Evolutionary conservation across 2,888 invertebrate species (phyloP), one percentile per base, ranked within the genome.

Genomic region (Sinohyriopsis cumingii): DNA sequence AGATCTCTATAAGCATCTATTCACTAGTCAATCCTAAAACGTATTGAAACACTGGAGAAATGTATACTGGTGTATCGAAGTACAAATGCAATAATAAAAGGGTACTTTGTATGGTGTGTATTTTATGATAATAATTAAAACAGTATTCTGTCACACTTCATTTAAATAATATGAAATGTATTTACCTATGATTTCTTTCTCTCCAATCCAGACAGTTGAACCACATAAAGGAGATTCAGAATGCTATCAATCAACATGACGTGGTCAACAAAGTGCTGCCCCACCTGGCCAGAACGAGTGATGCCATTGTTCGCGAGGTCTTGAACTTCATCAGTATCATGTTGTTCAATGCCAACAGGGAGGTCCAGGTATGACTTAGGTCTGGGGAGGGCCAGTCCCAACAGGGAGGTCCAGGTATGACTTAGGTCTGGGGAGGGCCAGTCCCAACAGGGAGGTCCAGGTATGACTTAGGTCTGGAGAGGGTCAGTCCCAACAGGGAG

Each of bases 331-430:
- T 88, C 66, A 84, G 84, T 62, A 81, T 86, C 65, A 86, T 89
- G 86, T 82, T 89, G 59, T 89, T 88, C 77, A 88, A 89, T 75
- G 89, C 89, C 20, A 89, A 89, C 77, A 83, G 86, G 56, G 79
- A 84, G 45, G 89, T 89, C 0, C 89, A 89, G 86, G 89, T 88
- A 76, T 59, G 66, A 4, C 53, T 15, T 45, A 15, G 45, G 3
- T 25, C 28, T 33, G 33, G 33, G 1, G 7, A 33, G 33, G 59
- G 89, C 88, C 76, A 88, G 89, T 75, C 89, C 88, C 20, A 89
- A 89, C 77, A 83, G 86, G 55, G 79, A 84, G 45, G 89, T 89
- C 0, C 89, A 89, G 86, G 89, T 88, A 75, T 59, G 66, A 3
- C 25, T 7, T 33, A 33, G 33, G 1, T 33, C 25, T 33, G 33